phyloP scores from a whole-genome alignment of 2,888 invertebrate species.

The Eupithecia exiguata region DNA sequence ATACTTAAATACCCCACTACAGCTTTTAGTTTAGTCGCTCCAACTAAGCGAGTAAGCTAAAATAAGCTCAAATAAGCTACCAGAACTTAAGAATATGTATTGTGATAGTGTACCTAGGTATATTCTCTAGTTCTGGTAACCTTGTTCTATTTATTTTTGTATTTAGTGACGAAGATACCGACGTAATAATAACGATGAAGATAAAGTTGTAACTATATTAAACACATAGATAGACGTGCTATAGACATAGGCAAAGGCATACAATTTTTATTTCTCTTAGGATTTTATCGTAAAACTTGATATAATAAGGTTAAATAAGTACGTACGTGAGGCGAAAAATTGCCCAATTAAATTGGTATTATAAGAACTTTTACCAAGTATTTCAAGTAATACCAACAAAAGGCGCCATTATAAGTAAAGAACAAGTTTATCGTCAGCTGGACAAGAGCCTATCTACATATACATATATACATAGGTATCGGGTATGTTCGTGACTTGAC shows the following conservation, averaged over 20 bases:
- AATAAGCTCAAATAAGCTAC: not conserved
- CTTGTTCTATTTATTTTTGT: not conserved
- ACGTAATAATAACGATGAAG: not conserved
- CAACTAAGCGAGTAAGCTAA: not conserved
- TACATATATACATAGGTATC: no score
- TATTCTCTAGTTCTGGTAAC: not conserved
- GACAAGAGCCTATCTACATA: not conserved
- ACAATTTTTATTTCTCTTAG: not conserved
- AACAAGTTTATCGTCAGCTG: not conserved
- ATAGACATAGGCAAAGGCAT: not conserved
- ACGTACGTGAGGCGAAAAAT: not conserved
- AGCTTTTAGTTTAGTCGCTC: not conserved
- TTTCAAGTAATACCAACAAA: not conserved
- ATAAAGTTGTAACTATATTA: not conserved
- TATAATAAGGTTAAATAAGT: not conserved
- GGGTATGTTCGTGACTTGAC: not conserved
- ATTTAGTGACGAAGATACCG: not conserved
- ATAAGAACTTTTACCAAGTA: not conserved
- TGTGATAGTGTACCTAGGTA: no score
- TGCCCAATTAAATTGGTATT: not conserved
- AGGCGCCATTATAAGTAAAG: not conserved
- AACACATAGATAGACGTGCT: not conserved
- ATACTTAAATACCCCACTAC: not conserved
- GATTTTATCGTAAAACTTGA: not conserved
- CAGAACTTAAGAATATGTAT: not conserved